These are phyloP conservation scores for Habroteleia sp. DNA, from an alignment of 2,888 invertebrate genomes.

Conservation along the genomic window DNA sequence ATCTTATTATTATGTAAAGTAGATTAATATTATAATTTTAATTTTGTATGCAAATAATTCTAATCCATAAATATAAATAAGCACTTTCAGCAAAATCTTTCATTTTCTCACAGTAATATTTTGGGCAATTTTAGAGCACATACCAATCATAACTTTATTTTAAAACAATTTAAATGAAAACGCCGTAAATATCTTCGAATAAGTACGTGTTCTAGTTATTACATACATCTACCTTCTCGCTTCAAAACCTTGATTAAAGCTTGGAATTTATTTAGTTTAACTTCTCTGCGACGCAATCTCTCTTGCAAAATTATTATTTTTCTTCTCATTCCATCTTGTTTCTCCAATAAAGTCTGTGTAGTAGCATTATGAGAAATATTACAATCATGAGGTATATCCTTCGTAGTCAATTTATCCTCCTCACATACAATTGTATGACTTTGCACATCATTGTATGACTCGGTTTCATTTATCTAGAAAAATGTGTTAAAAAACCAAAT, in stretches of 20 bases:
- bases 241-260: not conserved
- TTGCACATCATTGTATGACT: no score
- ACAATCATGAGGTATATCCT: no score
- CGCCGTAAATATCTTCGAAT: not conserved
- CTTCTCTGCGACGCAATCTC: slow-evolving; percentile 8
- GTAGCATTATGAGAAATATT: no score
- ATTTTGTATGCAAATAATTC: not conserved
- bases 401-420: no score
- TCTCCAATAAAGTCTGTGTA: not conserved
- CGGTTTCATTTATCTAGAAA: no score
- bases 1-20: no score
- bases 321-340: slow-evolving; percentile 4
- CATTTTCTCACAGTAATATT: not conserved
- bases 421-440: no score
- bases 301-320: slow-evolving; percentile 17
- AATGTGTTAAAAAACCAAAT: no score
- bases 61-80: slow-evolving; percentile 12
- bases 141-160: not conserved
- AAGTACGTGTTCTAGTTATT: not conserved
- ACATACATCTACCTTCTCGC: not conserved
- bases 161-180: slow-evolving; percentile 1
- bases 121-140: not conserved
- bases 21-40: no score
- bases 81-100: slow-evolving; percentile 6
- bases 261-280: slow-evolving; percentile 2